These are phyloP conservation scores for Ceratina japonica DNA, from an alignment of 1,140 invertebrate genomes.

Conservation along the genomic window DNA sequence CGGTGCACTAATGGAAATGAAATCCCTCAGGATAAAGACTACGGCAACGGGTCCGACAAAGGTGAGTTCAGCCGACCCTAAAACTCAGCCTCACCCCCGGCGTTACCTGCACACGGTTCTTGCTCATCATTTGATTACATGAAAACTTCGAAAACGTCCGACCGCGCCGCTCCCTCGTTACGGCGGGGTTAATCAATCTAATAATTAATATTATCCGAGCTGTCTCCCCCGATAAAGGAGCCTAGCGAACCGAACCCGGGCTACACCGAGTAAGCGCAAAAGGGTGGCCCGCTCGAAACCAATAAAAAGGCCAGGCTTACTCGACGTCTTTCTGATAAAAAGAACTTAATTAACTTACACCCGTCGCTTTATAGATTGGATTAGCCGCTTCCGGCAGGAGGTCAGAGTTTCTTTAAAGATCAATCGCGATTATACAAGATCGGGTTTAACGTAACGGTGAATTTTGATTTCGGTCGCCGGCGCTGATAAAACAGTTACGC, in stretches of 20 bases:
- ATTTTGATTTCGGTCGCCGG: not conserved
- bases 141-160: slow-evolving; percentile 46
- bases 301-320: slow-evolving; percentile 32
- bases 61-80: slow-evolving; percentile 62
- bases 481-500: not conserved
- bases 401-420: slow-evolving; percentile 17
- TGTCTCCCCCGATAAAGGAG: slow-evolving; percentile 5
- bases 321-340: not conserved
- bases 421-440: not conserved
- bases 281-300: slow-evolving; percentile 1
- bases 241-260: not conserved
- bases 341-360: slow-evolving; percentile 16
- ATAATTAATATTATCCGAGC: slow-evolving; percentile 55
- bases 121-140: slow-evolving; percentile 64
- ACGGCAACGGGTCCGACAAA: slow-evolving; percentile 53
- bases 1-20: slow-evolving; percentile 68
- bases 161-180: slow-evolving; percentile 37
- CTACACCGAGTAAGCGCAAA: too few species aligned
- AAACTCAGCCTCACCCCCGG: slow-evolving; percentile 61
- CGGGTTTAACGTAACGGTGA: not conserved
- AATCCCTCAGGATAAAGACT: slow-evolving; percentile 67
- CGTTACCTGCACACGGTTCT: slow-evolving; percentile 57
- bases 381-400: not conserved
- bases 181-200: slow-evolving; percentile 57
- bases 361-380: slow-evolving; percentile 12